Conservation (phyloP, 2,888 invertebrate genomes). For the Aleiodes testaceus region DNA sequence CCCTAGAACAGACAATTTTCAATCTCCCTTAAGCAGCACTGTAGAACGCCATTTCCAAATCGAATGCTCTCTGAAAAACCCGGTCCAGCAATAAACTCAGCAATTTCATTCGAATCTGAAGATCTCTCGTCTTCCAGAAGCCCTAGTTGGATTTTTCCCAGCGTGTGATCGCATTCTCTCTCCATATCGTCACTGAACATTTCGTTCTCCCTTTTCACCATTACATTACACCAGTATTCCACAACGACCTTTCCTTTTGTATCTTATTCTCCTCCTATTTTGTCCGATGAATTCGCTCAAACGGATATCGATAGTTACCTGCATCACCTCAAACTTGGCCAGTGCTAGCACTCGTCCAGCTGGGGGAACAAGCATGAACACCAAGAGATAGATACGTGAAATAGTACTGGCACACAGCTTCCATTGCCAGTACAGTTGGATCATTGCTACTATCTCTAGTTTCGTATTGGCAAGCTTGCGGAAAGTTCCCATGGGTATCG, state of each 20-base stretch:
- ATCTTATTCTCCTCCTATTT: background rate
- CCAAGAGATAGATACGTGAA: slow-evolving; percentile 39
- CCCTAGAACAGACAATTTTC: slow-evolving; percentile 18
- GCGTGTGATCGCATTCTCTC: slow-evolving; percentile 14
- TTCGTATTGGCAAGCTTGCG: slow-evolving; percentile 59
- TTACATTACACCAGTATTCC: slow-evolving; percentile 9
- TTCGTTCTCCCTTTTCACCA: background rate
- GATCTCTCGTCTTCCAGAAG: slow-evolving; percentile 1
- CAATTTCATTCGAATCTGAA: slow-evolving; percentile 35
- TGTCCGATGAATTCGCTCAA: background rate
- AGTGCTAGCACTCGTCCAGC: slow-evolving; percentile 43
- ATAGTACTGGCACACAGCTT: slow-evolving; percentile 47
- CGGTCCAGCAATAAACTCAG: slow-evolving; percentile 34
- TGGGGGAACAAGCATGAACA: slow-evolving; percentile 45
- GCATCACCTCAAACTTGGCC: slow-evolving; percentile 34
- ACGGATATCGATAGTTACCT: slow-evolving; percentile 21
- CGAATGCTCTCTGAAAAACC: slow-evolving; percentile 10
- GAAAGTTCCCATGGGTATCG: slow-evolving; percentile 61
- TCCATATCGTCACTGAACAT: slow-evolving; percentile 29
- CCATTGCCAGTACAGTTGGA: slow-evolving; percentile 55
- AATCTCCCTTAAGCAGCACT: slow-evolving; percentile 1
- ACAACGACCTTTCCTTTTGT: background rate
- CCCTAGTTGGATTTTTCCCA: background rate
- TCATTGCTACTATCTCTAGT: slow-evolving; percentile 56
- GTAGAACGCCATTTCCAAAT: slow-evolving; percentile 7